Evolutionary conservation across 2,113 vertebrate species (phyloP), one percentile per base, ranked within the genome.

Genomic region (Stegostoma tigrinum): DNA sequence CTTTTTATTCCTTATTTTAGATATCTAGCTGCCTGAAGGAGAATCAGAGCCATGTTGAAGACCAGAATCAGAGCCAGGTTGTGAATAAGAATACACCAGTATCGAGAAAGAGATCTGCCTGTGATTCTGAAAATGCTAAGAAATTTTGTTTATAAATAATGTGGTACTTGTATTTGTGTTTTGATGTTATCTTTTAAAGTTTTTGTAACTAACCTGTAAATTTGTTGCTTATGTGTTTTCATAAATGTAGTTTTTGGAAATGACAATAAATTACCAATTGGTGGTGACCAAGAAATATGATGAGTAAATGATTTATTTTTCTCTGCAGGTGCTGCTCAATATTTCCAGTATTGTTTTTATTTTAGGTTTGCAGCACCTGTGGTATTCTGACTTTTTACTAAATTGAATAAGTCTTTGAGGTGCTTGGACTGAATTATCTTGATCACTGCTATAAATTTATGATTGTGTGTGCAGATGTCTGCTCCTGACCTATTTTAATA

Each of bases 41-140:
- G 68, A 95, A 95, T 95, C 68, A 14, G 10, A 95, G 68, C 68
- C 94, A 75, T 23, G 38, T 72, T 45, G 94, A 95, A 95, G n/a
- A 23, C 12, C 0, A 95, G 68, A 95, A 95, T 95, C 68, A 14
- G 3, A 95, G 45, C 68, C 94, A 75, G 48, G 38, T 21, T 95
- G 42, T 48, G 12, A 72, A 42, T 14, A 95, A 72, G 93, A 24
- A 70, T 72, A 30, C 23, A 0, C 27, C 45, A 19, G 27, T 75
- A 72, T 45, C 67, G 3, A 70, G 68, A 17, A 95, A 95, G 52
- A 95, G 94, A 42, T 95, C 94, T 95, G 68, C 68, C 42, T 52
- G 94, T 70, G 94, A 48, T 95, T 48, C 67, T 95, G 94, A 95
- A 52, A 48, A 48, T 52, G 94, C 24, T 42, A 95, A 95, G 48